phyloP scores from a whole-genome alignment of 2,797 vertebrate genomes.

The Onychomys leucogaster region DNA sequence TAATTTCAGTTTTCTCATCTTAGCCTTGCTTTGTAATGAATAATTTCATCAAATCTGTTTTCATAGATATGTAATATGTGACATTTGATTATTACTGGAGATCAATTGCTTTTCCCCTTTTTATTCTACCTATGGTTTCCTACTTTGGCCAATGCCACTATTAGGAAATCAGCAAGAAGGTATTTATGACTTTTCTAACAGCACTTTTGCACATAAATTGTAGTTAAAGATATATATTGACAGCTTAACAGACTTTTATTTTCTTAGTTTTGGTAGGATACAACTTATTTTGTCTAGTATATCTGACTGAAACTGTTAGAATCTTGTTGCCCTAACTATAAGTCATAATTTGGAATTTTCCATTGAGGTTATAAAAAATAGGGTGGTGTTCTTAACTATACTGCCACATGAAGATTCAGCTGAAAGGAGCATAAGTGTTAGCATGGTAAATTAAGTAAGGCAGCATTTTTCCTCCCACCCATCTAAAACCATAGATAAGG shows the following conservation, averaged over 20 bases:
- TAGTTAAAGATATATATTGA: slow-evolving; percentile 2
- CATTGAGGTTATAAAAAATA: neutral
- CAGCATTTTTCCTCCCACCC: neutral
- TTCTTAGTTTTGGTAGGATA: neutral
- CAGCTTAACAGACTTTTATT: slow-evolving; percentile 43
- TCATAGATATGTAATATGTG: neutral
- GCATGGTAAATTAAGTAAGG: neutral
- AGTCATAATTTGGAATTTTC: slow-evolving; percentile 25
- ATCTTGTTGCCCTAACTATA: neutral
- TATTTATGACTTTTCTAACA: slow-evolving; percentile 22
- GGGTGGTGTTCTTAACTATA: neutral
- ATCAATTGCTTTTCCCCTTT: slow-evolving; percentile 8
- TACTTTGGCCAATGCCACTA: neutral
- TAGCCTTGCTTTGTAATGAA: neutral
- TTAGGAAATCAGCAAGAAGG: neutral
- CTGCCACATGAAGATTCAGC: neutral
- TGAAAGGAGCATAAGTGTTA: slow-evolving; percentile 20
- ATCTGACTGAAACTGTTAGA: neutral
- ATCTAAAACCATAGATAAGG: slow-evolving; percentile 46
- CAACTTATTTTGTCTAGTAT: neutral
- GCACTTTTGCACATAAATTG: neutral
- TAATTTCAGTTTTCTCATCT: neutral
- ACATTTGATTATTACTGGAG: slow-evolving; percentile 5
- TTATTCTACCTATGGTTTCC: slow-evolving; percentile 8
- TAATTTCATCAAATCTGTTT: neutral